Base-by-base conservation (phyloP, 35 echinoderm and acorn worm species). In the Patiria miniata region DNA sequence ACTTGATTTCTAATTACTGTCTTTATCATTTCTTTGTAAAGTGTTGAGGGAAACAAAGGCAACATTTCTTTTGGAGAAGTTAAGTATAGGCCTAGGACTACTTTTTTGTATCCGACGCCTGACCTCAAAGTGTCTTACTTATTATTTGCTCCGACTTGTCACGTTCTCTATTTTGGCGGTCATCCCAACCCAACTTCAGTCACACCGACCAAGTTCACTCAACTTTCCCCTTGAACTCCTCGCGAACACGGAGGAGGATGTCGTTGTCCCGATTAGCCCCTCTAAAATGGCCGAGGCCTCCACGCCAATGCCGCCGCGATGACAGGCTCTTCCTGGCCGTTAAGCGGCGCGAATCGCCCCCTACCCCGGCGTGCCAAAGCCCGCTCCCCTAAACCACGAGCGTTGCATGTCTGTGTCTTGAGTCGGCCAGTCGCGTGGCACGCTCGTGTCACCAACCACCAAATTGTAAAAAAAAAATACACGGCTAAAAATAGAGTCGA, bases 311-410 rank as follows among this genome's bases (percentile, higher is more conserved):
- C 34, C 29, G 34, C 29, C 26, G 65, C 26, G 65, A 32, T 73
- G 65, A 73, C 65, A 73, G 65, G 14, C 7, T 73, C 65, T 73
- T 73, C 65, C 65, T 73, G 65, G 16, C 65, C 65, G 65, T 73
- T 10, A 4, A 73, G 10, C 65, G 65, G 65, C 65, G 65, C 65
- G 65, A 34, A 73, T 73, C 65, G 65, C 65, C 65, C 19, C 19
- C 21, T 73, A 23, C 26, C 65, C 65, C 16, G 19, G 65, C 15
- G 65, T 23, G 26, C 26, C 10, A 34, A 28, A 73, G 26, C 26
- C 65, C n/a, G 65, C 65, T 22, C 8, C 34, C 28, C 14, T 21
- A 26, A 60, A 26, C 65, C 19, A 32, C 65, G 29, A 10, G 8
- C 29, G 65, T 34, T 26, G 65, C 65, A n/a, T 55, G 10, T 55